These are phyloP conservation scores for Crambe crambe DNA, from an alignment of 37 sponge, comb jelly and placozoan species.

Conservation along the genomic window DNA sequence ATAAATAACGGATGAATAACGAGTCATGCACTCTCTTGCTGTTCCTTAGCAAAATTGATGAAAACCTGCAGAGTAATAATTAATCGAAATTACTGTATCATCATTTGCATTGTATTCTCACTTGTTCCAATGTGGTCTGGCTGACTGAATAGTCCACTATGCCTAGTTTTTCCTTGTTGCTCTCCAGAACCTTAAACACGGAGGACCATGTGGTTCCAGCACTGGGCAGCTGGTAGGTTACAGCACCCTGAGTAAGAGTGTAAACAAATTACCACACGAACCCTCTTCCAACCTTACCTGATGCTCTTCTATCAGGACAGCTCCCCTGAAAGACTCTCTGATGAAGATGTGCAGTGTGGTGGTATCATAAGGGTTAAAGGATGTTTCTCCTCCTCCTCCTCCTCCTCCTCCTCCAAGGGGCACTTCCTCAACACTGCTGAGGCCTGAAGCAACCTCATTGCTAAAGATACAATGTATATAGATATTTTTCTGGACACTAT, in stretches of 20 bases:
- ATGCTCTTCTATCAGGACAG: conserved; percentile 76
- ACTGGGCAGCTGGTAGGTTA: conserved; percentile 75
- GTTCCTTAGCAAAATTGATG: conserved; percentile 31
- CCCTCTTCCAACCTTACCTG: conserved; percentile 50
- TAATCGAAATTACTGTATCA: too few species aligned
- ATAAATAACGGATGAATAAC: too few species aligned
- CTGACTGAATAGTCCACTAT: conserved; percentile 93
- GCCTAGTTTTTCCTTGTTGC: conserved; percentile 66
- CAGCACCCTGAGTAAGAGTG: conserved; percentile 46
- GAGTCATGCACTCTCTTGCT: too few species aligned
- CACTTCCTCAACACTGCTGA: too few species aligned
- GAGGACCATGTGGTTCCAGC: conserved; percentile 61
- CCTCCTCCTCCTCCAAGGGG: neutral
- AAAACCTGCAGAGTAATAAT: too few species aligned
- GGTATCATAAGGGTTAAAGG: conserved; percentile 45
- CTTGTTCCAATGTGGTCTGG: conserved; percentile 95
- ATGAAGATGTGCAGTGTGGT: conserved; percentile 66
- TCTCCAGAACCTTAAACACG: conserved; percentile 80
- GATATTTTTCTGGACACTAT: too few species aligned
- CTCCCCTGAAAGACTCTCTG: conserved; percentile 69
- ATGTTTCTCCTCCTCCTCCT: neutral
- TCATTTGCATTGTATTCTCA: too few species aligned
- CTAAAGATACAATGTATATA: too few species aligned
- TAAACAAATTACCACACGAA: neutral
- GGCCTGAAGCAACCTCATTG: too few species aligned